Evolutionary conservation across 2,113 vertebrate species (phyloP).

Genomic region (Pelecanus crispus): DNA sequence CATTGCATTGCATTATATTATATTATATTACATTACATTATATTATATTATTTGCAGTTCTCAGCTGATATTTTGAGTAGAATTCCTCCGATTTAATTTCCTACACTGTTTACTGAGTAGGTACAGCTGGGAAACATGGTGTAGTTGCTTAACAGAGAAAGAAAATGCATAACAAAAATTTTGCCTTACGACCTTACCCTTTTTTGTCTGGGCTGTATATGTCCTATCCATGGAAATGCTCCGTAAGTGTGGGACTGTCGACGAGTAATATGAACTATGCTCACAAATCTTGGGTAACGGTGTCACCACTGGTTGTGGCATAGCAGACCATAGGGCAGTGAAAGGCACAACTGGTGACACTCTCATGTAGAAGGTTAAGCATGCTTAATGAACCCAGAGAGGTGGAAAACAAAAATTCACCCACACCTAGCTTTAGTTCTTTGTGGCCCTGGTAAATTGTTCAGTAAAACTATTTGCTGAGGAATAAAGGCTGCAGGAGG

Average conservation of each 20-base stretch:
- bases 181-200: background rate
- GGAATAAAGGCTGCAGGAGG: background rate
- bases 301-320: background rate
- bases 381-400: background rate
- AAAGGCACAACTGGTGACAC: background rate
- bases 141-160: background rate
- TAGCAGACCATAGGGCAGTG: background rate
- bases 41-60: background rate
- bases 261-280: background rate
- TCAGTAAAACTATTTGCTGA: background rate
- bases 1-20: no score
- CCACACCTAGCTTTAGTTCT: background rate
- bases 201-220: background rate
- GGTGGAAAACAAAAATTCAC: constrained; percentile 31
- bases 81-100: background rate
- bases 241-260: background rate
- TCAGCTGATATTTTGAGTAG: background rate
- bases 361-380: background rate
- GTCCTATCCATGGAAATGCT: background rate
- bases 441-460: background rate
- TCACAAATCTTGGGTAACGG: background rate
- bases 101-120: background rate
- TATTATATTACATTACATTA: background rate
- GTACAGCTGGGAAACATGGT: background rate
- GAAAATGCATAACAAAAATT: background rate